These are phyloP conservation scores for Acipenser ruthenus DNA, from an alignment of 2,797 vertebrate species.

Conservation along the genomic window DNA sequence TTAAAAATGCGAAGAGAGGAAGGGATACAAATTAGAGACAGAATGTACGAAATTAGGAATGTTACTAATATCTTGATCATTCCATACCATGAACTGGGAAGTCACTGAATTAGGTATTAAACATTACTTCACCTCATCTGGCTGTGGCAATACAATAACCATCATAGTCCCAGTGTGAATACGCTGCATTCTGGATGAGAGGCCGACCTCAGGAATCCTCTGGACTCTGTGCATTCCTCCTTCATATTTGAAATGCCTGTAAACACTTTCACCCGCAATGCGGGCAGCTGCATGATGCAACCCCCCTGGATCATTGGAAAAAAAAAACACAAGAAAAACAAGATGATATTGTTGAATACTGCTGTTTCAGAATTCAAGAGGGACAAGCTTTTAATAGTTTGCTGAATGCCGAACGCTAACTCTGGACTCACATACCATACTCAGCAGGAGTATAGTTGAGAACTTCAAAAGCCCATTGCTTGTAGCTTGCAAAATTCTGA, in stretches of 20 bases:
- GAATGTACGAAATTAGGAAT: too few species aligned
- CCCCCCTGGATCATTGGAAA: slow-evolving; percentile 59
- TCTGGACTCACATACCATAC: slow-evolving; percentile 54
- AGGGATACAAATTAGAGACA: not conserved
- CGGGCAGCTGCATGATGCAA: slow-evolving; percentile 82
- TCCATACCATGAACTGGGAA: too few species aligned
- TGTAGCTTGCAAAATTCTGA: slow-evolving; percentile 70
- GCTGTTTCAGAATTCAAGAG: not conserved
- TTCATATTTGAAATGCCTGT: slow-evolving; percentile 78
- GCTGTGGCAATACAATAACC: slow-evolving; percentile 81
- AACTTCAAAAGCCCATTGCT: slow-evolving; percentile 77
- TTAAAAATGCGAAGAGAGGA: not conserved
- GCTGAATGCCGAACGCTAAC: not conserved
- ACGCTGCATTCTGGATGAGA: slow-evolving; percentile 90
- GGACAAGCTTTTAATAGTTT: not conserved
- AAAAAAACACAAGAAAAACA: not conserved
- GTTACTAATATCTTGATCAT: too few species aligned
- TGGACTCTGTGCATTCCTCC: slow-evolving; percentile 88
- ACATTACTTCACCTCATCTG: slow-evolving; percentile 62
- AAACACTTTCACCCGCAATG: slow-evolving; percentile 71
- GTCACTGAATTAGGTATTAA: not conserved
- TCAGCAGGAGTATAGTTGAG: slow-evolving; percentile 74
- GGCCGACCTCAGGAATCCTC: slow-evolving; percentile 82
- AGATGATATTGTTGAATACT: not conserved
- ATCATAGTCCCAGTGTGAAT: slow-evolving; percentile 96